Base-by-base conservation (phyloP, 2,888 invertebrate genomes). In the Schrankia costaestrigalis region DNA sequence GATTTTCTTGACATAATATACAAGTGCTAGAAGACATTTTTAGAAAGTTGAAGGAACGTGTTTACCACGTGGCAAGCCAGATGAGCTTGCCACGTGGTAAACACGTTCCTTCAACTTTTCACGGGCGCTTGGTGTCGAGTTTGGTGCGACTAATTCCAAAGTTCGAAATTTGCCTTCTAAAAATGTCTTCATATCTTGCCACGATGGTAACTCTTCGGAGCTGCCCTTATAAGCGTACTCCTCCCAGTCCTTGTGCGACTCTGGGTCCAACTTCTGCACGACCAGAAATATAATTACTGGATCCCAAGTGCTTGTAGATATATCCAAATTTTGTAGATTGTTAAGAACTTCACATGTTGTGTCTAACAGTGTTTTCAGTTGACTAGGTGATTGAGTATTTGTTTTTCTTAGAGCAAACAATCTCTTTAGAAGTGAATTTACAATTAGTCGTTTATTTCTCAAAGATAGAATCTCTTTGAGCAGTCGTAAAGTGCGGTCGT, bases 401-500 rank as follows among this genome's bases (percentile, higher is more conserved):
- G 11, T 23, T 9, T 2, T 3, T 26, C 38, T 41, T 34, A 31
- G 38, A 13, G 22, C 10, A 28, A 41, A 28, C 10, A 33, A 12
- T 23, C 3, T 17, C 11, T 30, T 41, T 15, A 37, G 13, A 10
- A 42, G 30, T 7, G 24, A 27, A 11, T 37, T 35, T 10, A 19
- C 22, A 10, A 34, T 38, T n/a, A 26, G 31, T 13, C 37, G 22
- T 12, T 42, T 38, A 11, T n/a, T n/a, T n/a, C n/a, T n/a, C n/a
- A n/a, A n/a, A n/a, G n/a, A n/a, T n/a, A n/a, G n/a, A n/a, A n/a
- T n/a, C n/a, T n/a, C n/a, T n/a, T n/a, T n/a, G n/a, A n/a, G n/a
- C n/a, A n/a, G n/a, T n/a, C n/a, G n/a, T n/a, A n/a, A n/a, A n/a
- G n/a, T n/a, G n/a, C n/a, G n/a, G n/a, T n/a, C n/a, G n/a, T n/a